Base-by-base conservation (phyloP, 2,888 invertebrate species). In the Ellobium chinense region DNA sequence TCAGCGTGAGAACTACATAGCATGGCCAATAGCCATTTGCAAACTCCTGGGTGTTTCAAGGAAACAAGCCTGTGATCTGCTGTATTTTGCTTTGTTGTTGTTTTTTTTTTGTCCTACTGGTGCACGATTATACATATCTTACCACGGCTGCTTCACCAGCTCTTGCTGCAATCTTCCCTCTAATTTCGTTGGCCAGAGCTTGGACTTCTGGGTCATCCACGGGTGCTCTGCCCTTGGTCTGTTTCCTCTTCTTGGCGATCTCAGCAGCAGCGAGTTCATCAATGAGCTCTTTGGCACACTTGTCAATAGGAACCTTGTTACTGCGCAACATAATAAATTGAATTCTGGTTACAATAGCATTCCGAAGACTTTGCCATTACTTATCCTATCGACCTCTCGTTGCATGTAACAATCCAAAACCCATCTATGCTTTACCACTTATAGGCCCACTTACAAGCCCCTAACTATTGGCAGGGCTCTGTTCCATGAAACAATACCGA, bases 201-300 rank as follows among this genome's bases (percentile, higher is more conserved):
- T 77, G 68, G 24, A 77, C 77, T 27, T 77, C 77, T 2, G 68
- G 68, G 29, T 77, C 68, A 21, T 56, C 66, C 14, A 68, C 21
- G 14, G 66, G 58, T 2, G 58, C 77, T 27, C 39, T 66, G 27
- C 37, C 68, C 29, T 77, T 77, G 14, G 34, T n/a, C 46, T 65
- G 37, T n/a, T 24, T 70, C 54, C 34, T 63, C 29, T 77, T 68
- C 12, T 31, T 39, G 24, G 36, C 58, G 58, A 58, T 56, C n/a
- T 34, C 68, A 34, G 39, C 77, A n/a, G 75, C 75, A n/a, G 70
- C 70, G 5, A 68, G 2, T 0, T 36, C 24, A 37, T 77, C 54
- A 12, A 68, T 68, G 12, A 77, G 37, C 2, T 24, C 39, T 2
- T 36, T 77, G 18, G 27, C 36, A 21, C 56, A 58, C 18, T 37